Evolutionary conservation across 2,888 invertebrate genomes (phyloP), one percentile per base, ranked within the genome.

Genomic region (Geotrupes spiniger): DNA sequence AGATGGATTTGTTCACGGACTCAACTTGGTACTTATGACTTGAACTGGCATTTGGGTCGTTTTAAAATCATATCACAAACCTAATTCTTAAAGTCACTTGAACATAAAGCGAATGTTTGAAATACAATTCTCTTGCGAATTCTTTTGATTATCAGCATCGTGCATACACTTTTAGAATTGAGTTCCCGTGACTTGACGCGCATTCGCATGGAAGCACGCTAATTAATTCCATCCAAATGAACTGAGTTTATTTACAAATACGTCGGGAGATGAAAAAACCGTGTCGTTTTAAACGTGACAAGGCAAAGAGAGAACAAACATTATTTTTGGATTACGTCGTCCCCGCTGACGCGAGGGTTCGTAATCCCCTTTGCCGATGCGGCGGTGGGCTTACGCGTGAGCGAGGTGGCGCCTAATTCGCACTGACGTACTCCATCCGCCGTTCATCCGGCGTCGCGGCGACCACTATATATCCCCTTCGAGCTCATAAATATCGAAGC

Each of bases 341-440:
- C 29, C 49, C 45, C 46, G 52, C 38, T 6, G 21, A 51, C 44
- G 51, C 37, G 52, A 54, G 62, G 62, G 57, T 52, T 51, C 51
- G 56, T 63, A 65, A 66, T 65, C 67, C 64, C 52, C 57, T 51
- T 51, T 56, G 41, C 56, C 55, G 55, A 54, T 46, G 52, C 54
- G 21, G 21, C 21, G 21, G 3, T 6, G 31, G 60, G 64, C 58
- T 64, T 59, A 57, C 67, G 21, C 62, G 71, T 76, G 77, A 78
- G 73, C 74, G 75, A 78, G 75, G 74, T 75, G 76, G 71, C 74
- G 74, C 73, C 75, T 77, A 77, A 78, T 77, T 71, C 74, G 70
- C 64, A 62, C 62, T 73, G 78, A 78, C 77, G 74, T 74, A 65
- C 67, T 74, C 71, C 75, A 75, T 75, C 73, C 74, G 72, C 63